Conservation (phyloP, 2,113 vertebrate genomes). For the Proteles cristata region DNA sequence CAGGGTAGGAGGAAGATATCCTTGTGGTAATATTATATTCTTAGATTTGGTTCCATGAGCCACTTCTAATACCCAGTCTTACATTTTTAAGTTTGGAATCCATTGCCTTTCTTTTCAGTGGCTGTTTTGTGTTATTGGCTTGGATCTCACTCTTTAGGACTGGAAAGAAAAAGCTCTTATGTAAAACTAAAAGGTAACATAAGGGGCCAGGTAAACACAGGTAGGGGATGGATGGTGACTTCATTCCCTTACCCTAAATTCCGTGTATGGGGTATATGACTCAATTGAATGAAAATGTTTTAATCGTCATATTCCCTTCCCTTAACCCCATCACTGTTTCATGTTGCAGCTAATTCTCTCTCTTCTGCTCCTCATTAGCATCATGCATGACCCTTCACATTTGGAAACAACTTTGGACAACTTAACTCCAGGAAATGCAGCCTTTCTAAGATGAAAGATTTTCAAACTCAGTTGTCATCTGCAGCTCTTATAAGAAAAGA, state of each 20-base stretch:
- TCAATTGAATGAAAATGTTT: not conserved
- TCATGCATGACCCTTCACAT: not conserved
- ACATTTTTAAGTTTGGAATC: constrained; percentile 1
- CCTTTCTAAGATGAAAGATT: not conserved
- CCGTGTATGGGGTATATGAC: not conserved
- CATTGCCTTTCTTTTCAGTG: not conserved
- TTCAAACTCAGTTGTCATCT: not conserved
- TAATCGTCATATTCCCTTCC: not conserved
- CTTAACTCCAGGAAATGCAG: not conserved
- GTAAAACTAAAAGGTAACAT: not conserved
- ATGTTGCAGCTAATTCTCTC: not conserved
- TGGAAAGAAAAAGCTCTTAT: not conserved
- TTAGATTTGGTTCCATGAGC: not conserved
- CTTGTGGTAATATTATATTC: not conserved
- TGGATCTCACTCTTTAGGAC: not conserved
- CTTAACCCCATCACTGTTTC: not conserved
- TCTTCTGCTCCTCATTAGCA: constrained; percentile 5
- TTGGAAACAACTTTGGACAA: constrained; percentile 1
- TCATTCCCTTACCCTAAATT: not conserved
- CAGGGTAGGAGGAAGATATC: not conserved
- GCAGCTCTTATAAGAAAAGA: not conserved
- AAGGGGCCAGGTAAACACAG: not conserved
- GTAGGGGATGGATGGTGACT: not conserved
- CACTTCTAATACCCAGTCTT: not conserved
- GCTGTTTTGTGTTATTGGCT: not conserved